phyloP scores from a whole-genome alignment of 53 echinoderm and acorn worm species.

The Mesocentrotus franciscanus region DNA sequence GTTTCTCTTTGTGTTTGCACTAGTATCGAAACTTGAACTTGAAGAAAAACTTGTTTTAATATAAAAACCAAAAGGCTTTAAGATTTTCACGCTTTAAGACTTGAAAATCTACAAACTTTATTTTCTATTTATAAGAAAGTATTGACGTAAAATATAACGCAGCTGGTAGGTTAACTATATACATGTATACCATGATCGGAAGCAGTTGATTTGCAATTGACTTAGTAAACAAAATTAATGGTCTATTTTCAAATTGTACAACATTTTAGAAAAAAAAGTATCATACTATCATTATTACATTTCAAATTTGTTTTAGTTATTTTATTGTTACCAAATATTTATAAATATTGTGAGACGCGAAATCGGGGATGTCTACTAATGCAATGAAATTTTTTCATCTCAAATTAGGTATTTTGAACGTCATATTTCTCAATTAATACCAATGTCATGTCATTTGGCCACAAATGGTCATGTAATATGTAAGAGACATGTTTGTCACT shows the following conservation, averaged over 20 bases:
- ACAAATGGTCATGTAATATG: neutral
- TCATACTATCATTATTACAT: neutral
- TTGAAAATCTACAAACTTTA: neutral
- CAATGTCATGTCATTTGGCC: neutral
- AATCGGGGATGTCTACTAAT: neutral
- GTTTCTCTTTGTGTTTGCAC: slow-evolving; percentile 12
- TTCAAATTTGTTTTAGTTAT: neutral
- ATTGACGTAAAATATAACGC: neutral
- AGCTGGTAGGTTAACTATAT: slow-evolving; percentile 10
- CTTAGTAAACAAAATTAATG: neutral
- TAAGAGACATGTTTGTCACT: neutral
- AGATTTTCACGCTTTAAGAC: neutral
- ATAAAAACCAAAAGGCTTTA: neutral
- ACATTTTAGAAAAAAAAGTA: neutral
- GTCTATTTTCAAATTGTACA: neutral
- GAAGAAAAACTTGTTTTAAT: neutral
- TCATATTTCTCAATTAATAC: neutral
- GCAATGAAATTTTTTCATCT: neutral
- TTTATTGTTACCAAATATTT: neutral
- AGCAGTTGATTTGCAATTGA: slow-evolving; percentile 41
- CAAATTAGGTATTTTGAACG: neutral
- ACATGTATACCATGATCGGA: neutral
- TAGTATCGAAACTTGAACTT: neutral
- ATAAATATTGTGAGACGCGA: neutral
- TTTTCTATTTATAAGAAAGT: neutral